Base-by-base conservation (phyloP, 1,140 invertebrate species). In the Drosophila guanche region DNA sequence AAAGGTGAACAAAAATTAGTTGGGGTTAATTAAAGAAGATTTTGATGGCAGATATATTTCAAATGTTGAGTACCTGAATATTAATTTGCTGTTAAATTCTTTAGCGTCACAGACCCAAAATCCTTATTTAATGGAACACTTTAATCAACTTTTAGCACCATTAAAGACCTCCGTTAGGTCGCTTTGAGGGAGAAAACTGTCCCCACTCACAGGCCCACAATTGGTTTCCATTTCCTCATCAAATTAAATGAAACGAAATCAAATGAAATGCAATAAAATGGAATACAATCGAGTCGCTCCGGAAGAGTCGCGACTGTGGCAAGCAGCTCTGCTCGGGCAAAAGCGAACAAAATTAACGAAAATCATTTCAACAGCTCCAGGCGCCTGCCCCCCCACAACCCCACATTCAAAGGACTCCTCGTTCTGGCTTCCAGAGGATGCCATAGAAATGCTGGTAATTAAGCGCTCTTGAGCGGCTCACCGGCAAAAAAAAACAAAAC, bases 391-490 rank as follows among this genome's bases (percentile, higher is more conserved):
- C 60, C 54, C 50, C 53, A 50, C 37, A 47, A 41, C 43, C 33
- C 33, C 23, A 58, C 40, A 29, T 29, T 1, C 8, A 3, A 29
- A 40, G 53, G 37, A 56, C 37, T 29, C 45, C 62, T 53, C 43
- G 51, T n/a, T 16, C 12, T 33, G 23, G 7, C 54, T 53, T 51
- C 23, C 46, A 57, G 42, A 54, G 47, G 58, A 66, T 71, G 33
- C 59, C 69, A 60, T 67, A 54, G 59, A 70, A 78, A 81, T 88
- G 81, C 78, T 81, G 81, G 83, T 88, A 86, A 86, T 86, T 86
- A 86, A 88, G 83, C 83, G 58, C 73, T 71, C 54, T 67, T 60
- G 27, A 86, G 50, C 41, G 62, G 76, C 55, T 46, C 41, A 54
- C 63, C 63, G 66, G 65, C 46, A 25, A 51, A 66, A 50, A 43